Conservation (phyloP, 2,888 invertebrate genomes). For the Clanis bilineata region DNA sequence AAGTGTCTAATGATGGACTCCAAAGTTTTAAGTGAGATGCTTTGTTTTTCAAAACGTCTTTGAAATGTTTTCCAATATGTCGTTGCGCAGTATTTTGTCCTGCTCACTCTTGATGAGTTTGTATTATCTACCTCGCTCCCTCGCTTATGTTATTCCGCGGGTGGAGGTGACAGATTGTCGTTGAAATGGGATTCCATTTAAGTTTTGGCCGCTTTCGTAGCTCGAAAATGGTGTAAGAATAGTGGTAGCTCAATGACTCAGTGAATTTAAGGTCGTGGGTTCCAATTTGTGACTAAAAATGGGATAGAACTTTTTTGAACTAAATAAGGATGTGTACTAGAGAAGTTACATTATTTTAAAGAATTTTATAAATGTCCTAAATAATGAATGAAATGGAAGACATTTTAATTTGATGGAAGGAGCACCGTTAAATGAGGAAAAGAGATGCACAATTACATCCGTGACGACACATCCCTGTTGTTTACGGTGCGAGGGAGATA, state of each 20-base stretch:
- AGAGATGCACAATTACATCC: no score
- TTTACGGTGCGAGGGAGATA: no score
- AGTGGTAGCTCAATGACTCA: constrained; percentile 6
- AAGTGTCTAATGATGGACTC: constrained; percentile 58
- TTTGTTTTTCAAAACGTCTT: constrained; percentile 33
- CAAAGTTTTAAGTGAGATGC: constrained; percentile 45
- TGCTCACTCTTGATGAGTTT: background rate
- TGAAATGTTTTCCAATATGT: constrained; percentile 18
- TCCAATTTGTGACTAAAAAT: background rate
- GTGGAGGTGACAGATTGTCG: constrained; percentile 10
- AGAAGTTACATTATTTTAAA: background rate
- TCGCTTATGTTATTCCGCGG: constrained; percentile 3
- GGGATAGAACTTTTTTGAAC: background rate
- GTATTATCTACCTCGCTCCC: background rate
- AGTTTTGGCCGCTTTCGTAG: constrained; percentile 1
- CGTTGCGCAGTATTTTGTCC: constrained; percentile 2
- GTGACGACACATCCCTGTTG: no score
- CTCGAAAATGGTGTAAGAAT: background rate
- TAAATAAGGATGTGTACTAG: background rate
- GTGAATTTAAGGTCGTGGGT: background rate
- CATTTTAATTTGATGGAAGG: no score
- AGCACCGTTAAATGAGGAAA: no score
- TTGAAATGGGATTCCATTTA: constrained; percentile 6
- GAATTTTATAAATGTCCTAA: no score
- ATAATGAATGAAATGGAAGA: no score